phyloP scores from a whole-genome alignment of 2,113 vertebrate species.

The Rhinoderma darwinii region DNA sequence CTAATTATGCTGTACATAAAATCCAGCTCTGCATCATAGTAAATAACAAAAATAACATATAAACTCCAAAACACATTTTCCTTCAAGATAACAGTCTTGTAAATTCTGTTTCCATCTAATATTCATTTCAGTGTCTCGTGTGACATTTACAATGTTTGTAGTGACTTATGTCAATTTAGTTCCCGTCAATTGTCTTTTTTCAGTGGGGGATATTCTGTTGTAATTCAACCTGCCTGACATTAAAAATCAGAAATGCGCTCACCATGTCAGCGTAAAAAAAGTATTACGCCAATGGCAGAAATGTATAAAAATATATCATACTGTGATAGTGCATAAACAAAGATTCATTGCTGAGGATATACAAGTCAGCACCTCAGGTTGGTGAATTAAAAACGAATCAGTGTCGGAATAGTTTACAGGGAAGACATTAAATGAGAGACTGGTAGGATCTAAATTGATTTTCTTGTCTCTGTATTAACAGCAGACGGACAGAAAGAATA shows the following conservation, averaged over 20 bases:
- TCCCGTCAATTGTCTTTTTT: slow-evolving; percentile 44
- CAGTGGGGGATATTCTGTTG: slow-evolving; percentile 19
- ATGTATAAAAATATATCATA: slow-evolving; percentile 47
- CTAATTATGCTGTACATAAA: slow-evolving; percentile 35
- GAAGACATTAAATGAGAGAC: slow-evolving; percentile 35
- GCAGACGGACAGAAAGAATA: slow-evolving; percentile 27
- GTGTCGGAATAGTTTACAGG: slow-evolving; percentile 42
- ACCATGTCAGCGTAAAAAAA: slow-evolving; percentile 50
- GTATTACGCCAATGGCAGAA: slow-evolving; percentile 18
- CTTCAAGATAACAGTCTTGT: slow-evolving; percentile 39
- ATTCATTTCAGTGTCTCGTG: slow-evolving; percentile 38
- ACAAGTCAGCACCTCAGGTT: slow-evolving; percentile 50
- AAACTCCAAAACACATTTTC: slow-evolving; percentile 39
- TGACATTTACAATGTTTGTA: slow-evolving; percentile 53
- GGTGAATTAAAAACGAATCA: slow-evolving; percentile 55
- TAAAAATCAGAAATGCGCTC: slow-evolving; percentile 37
- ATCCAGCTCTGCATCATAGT: slow-evolving; percentile 10
- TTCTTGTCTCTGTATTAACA: slow-evolving; percentile 49
- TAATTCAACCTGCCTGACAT: slow-evolving; percentile 52
- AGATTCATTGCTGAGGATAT: slow-evolving; percentile 50
- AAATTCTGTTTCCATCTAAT: slow-evolving; percentile 54
- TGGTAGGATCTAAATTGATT: slow-evolving; percentile 53
- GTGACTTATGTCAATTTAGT: slow-evolving; percentile 56
- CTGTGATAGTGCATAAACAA: slow-evolving; percentile 53
- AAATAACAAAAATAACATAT: slow-evolving; percentile 51